Evolutionary conservation across 2,888 invertebrate genomes (phyloP).

Genomic region (Belgica antarctica): DNA sequence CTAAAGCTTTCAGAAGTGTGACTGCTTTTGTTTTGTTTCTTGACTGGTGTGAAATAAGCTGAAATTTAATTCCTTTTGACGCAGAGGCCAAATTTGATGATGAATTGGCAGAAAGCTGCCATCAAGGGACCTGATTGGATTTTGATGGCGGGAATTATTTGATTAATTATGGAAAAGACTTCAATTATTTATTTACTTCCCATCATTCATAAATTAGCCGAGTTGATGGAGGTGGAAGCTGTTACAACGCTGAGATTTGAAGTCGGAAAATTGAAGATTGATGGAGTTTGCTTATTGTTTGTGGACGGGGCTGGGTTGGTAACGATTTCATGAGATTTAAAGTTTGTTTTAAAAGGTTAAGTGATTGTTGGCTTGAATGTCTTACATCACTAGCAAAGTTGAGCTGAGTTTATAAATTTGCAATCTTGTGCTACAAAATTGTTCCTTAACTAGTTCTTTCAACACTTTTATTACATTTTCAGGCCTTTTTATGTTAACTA

Average conservation of each 20-base stretch:
- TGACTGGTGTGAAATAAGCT: background rate
- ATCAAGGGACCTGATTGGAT: slow-evolving; percentile 27
- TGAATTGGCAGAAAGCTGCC: slow-evolving; percentile 36
- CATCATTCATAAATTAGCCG: background rate
- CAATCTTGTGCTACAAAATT: too few species aligned
- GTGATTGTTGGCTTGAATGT: too few species aligned
- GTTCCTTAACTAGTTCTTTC: too few species aligned
- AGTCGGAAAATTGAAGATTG: slow-evolving; percentile 27
- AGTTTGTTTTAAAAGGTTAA: too few species aligned
- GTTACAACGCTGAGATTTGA: too few species aligned
- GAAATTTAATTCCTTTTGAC: slow-evolving; percentile 30
- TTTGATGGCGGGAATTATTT: slow-evolving; percentile 40
- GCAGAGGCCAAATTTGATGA: slow-evolving; percentile 4
- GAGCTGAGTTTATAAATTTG: too few species aligned
- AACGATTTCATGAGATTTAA: too few species aligned
- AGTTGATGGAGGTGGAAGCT: background rate
- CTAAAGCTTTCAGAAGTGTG: slow-evolving; percentile 35
- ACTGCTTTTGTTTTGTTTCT: slow-evolving; percentile 28
- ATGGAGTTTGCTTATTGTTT: background rate
- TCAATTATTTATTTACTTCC: background rate
- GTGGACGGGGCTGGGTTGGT: too few species aligned
- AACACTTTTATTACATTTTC: too few species aligned
- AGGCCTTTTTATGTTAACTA: too few species aligned
- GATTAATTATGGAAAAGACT: slow-evolving; percentile 36
- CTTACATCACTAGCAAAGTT: too few species aligned